These are phyloP conservation scores for Yponomeuta evonymella DNA, from an alignment of 2,888 invertebrate species.

Conservation along the genomic window DNA sequence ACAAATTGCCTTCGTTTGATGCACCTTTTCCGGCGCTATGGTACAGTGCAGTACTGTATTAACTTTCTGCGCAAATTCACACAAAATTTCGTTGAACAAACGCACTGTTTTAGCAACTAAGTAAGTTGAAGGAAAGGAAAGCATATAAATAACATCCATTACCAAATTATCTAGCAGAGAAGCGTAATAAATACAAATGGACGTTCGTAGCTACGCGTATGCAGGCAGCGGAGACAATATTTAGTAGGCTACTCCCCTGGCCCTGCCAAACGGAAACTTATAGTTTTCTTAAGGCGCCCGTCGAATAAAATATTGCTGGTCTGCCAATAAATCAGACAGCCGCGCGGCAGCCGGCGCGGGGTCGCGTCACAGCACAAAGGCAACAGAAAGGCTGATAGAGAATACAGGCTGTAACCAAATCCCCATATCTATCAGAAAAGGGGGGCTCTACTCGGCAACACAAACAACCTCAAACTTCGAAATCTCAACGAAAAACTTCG, in stretches of 20 bases:
- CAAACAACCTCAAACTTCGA: no score
- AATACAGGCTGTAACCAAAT: neutral
- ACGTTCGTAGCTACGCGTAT: conserved; percentile 58
- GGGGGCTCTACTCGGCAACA: no score
- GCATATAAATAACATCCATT: conserved; percentile 64
- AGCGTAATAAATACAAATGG: conserved; percentile 70
- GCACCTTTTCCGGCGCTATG: neutral
- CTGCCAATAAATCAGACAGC: conserved; percentile 70
- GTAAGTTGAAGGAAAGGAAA: conserved; percentile 22
- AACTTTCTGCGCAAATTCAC: no score
- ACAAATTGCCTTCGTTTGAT: conserved; percentile 61
- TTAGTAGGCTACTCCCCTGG: conserved; percentile 71
- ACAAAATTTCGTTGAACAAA: neutral
- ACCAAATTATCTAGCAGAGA: conserved; percentile 66
- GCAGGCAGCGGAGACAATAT: conserved; percentile 70
- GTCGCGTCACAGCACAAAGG: conserved; percentile 27
- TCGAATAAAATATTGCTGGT: conserved; percentile 74
- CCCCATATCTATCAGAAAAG: no score
- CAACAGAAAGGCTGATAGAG: neutral
- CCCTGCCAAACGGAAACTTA: conserved; percentile 74
- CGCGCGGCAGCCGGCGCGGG: conserved; percentile 64
- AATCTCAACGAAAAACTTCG: no score
- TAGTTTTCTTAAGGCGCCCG: conserved; percentile 75
- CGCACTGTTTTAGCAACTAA: neutral
- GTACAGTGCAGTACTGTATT: no score